Evolutionary conservation across 2,113 vertebrate genomes (phyloP).

Genomic region (Colaptes auratus): DNA sequence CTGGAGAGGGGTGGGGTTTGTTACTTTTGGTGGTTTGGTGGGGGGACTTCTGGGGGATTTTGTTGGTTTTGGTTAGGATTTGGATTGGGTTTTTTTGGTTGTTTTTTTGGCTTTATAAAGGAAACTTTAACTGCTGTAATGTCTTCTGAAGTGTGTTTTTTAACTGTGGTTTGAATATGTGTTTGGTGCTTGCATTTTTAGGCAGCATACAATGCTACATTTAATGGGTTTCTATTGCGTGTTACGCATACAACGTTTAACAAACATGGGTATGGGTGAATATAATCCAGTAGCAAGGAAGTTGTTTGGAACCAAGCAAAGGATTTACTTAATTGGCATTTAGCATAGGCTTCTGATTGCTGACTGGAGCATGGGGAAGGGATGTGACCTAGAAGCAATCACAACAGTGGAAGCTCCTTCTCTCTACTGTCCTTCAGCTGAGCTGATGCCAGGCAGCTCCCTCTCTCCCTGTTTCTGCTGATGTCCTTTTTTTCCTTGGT

Average conservation of each 20-base stretch:
- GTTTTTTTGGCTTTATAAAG: background rate
- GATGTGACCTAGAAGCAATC: background rate
- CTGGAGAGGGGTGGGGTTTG: too few species aligned
- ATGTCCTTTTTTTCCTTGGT: background rate
- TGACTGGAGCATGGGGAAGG: too few species aligned
- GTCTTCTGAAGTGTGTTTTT: background rate
- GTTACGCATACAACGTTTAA: background rate
- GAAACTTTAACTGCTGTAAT: background rate
- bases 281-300: background rate
- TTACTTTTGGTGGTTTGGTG: too few species aligned
- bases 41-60: too few species aligned
- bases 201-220: background rate
- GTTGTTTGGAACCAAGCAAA: background rate
- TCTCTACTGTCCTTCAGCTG: background rate
- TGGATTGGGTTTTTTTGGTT: too few species aligned
- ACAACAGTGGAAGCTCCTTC: background rate
- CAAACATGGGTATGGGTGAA: background rate
- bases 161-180: background rate
- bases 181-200: background rate
- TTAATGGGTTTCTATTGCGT: background rate
- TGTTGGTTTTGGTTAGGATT: too few species aligned
- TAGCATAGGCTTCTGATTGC: background rate
- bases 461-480: accelerated
- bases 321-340: background rate
- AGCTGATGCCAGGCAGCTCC: background rate